phyloP scores from a whole-genome alignment of 2,113 vertebrate species.

The Noctilio leporinus region DNA sequence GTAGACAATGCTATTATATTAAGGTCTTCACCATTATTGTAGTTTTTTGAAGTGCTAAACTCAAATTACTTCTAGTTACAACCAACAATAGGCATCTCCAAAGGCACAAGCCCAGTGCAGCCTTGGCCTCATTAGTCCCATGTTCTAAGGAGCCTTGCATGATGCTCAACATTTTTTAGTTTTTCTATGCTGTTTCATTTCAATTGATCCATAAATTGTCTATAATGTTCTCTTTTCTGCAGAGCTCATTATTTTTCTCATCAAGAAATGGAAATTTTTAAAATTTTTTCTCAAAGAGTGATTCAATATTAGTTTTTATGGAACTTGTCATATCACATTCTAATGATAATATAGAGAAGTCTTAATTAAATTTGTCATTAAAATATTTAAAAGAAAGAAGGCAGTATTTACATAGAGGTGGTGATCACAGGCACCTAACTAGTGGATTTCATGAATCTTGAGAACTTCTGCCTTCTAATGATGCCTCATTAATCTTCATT shows the following conservation, averaged over 20 bases:
- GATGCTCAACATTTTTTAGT: background rate
- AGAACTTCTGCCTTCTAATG: conserved; percentile 56
- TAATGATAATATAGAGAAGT: conserved; percentile 35
- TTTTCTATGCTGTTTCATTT: background rate
- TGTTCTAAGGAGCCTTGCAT: background rate
- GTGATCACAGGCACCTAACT: conserved; percentile 35
- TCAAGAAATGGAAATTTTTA: conserved; percentile 20
- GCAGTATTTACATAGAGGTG: conserved; percentile 34
- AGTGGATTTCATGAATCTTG: conserved; percentile 55
- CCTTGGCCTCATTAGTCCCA: background rate
- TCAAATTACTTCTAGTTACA: background rate
- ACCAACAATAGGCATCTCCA: background rate
- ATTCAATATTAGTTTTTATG: background rate
- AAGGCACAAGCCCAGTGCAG: background rate
- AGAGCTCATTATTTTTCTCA: background rate
- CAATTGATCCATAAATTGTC: background rate
- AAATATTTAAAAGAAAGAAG: conserved; percentile 30
- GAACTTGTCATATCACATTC: conserved; percentile 42
- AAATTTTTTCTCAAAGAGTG: background rate
- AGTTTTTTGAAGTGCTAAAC: background rate
- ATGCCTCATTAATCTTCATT: conserved; percentile 49
- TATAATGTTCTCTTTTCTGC: background rate
- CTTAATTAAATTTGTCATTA: conserved; percentile 45
- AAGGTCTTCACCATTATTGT: background rate
- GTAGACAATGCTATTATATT: background rate